Base-by-base conservation (phyloP, 2,888 invertebrate genomes). In the Lomographa bimaculata region DNA sequence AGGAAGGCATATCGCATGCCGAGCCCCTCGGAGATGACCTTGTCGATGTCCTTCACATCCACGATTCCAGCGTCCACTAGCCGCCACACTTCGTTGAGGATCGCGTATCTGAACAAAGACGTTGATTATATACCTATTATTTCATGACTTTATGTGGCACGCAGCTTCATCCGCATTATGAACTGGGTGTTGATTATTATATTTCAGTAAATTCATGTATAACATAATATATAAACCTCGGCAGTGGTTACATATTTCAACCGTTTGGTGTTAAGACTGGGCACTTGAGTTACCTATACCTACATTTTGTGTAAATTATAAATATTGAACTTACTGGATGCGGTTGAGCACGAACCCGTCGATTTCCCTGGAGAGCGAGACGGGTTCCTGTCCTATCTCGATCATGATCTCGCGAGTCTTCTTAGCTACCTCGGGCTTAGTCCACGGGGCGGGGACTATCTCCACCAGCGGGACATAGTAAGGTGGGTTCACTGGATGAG, bases 401-500 rank as follows among this genome's bases (percentile, higher is more conserved):
- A 92, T 86, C 96, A 98, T 96, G 7, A 92, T 78, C 23, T 90
- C 92, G 34, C 94, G 92, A 0, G 97, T 95, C 71, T 92, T 93
- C 25, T 89, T 85, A 0, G 94, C 91, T 5, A 96, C 93, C 46
- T 94, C 94, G 0, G 93, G 90, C 32, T 94, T 92, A 0, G 98
- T 98, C 97, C 97, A 98, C 2, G 97, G 96, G 0, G 98, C 96
- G 0, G 98, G 98, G 0, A 98, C 96, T 6, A 99, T 90, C 87
- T 99, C 98, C 0, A 98, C 97, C 24, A 98, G 85, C 0, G 98
- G 97, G 10, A 98, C 96, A 73, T 97, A 98, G 77, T 98, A 98
- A 0, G 98, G 98, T 2, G 98, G 98, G 78, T 98, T 98, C 1
- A 98, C 96, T 79, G 98, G 98, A 83, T 98, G 98, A 0, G 96